Conservation (phyloP, 2,113 vertebrate genomes). For the Scatophagus argus region DNA sequence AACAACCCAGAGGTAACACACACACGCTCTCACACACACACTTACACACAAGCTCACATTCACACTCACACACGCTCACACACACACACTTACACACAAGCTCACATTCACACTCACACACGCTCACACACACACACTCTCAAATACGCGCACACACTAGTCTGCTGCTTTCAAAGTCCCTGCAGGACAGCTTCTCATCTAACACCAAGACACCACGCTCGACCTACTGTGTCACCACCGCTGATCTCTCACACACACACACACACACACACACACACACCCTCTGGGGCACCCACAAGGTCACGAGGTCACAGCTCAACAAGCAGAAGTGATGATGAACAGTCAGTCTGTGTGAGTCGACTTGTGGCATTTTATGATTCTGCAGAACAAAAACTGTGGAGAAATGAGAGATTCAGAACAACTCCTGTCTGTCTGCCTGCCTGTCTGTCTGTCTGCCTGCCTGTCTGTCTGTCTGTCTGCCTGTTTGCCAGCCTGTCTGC, state of each 20-base stretch:
- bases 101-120: neutral
- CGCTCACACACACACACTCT: conserved; percentile 16
- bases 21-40: conserved; percentile 23
- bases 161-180: conserved; percentile 39
- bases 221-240: conserved; percentile 31
- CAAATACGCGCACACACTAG: neutral
- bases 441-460: neutral
- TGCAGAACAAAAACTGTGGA: neutral
- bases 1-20: conserved; percentile 6
- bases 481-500: no score
- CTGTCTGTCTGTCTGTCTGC: no score
- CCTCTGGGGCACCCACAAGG: conserved; percentile 34
- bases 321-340: conserved; percentile 57
- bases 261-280: conserved; percentile 11
- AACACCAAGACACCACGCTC: conserved; percentile 37
- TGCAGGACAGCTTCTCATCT: conserved; percentile 45
- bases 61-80: conserved; percentile 1
- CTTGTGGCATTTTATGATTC: neutral
- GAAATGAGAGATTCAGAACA: neutral
- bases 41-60: no score
- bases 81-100: conserved; percentile 12
- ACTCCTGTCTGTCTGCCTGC: neutral
- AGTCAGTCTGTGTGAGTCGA: neutral
- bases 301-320: conserved; percentile 56
- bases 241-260: conserved; percentile 12